A percentile compares a stretch with the other conserved stretches of the same genome.
Evolutionary conservation across 2,888 invertebrate species (phyloP).

Genomic region (Eumacrocentrus americanus): DNA sequence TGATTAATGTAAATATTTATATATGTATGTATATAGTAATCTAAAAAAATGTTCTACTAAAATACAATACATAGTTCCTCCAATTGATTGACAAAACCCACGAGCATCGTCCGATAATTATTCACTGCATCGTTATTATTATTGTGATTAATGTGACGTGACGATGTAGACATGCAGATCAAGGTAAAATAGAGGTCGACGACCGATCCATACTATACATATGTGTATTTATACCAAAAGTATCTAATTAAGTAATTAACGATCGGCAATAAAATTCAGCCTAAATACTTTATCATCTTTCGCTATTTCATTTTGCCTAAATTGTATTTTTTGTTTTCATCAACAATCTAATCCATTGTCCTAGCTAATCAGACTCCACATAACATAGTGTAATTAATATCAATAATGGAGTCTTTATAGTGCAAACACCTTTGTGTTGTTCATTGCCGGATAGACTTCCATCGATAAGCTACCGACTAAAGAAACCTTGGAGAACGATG

Average conservation of each 20-base stretch:
- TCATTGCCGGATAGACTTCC: not conserved
- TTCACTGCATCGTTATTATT: conserved; percentile 1
- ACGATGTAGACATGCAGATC: not conserved
- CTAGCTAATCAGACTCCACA: not conserved
- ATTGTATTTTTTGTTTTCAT: not conserved
- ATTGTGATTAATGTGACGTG: not conserved
- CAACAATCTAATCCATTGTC: not conserved
- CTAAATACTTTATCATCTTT: no score
- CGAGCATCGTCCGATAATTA: not conserved
- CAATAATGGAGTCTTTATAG: not conserved
- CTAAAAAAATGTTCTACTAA: not conserved
- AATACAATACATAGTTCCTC: not conserved
- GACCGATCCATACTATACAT: not conserved
- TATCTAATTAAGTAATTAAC: not conserved
- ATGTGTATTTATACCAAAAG: no score
- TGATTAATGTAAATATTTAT: no score
- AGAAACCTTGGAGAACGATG: not conserved
- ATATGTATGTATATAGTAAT: no score
- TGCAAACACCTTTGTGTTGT: not conserved
- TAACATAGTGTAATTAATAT: no score
- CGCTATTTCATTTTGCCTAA: no score
- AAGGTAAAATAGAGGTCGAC: not conserved
- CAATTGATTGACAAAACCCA: not conserved
- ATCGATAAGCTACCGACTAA: conserved; percentile 15
- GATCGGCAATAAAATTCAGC: no score